phyloP scores from a whole-genome alignment of 2,113 vertebrate genomes.

The Leuciscus idus region DNA sequence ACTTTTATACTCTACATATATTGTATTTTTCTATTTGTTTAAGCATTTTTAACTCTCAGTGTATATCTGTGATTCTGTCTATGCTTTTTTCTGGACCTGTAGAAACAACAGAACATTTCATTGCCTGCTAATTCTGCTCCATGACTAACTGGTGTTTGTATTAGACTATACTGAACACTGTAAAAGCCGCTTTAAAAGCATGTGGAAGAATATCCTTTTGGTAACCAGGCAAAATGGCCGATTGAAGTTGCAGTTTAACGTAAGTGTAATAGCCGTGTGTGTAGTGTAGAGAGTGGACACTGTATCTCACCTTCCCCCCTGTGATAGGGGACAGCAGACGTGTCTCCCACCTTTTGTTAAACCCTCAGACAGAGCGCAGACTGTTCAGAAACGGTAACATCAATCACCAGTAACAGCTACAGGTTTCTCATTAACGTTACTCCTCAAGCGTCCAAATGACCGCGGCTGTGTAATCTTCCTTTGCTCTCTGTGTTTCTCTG shows the following conservation, averaged over 20 bases:
- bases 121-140: not conserved
- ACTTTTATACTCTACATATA: not conserved
- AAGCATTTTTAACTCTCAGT: not conserved
- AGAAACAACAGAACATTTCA: not conserved
- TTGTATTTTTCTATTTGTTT: not conserved
- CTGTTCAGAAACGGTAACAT: not conserved
- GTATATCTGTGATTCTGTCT: not conserved
- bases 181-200: not conserved
- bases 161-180: not conserved
- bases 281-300: not conserved
- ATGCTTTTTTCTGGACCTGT: not conserved
- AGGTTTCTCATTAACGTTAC: not conserved
- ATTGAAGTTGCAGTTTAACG: not conserved
- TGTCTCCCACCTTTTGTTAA: slow-evolving; percentile 36
- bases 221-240: slow-evolving; percentile 2
- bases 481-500: not conserved
- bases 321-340: slow-evolving; percentile 4
- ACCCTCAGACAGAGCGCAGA: slow-evolving; percentile 4
- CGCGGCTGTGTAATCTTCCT: not conserved
- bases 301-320: slow-evolving; percentile 35
- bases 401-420: not conserved
- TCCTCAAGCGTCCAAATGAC: not conserved
- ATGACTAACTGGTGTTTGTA: not conserved
- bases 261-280: slow-evolving; percentile 1
- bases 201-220: not conserved